These are phyloP conservation scores for Drosophila nigromelanica DNA, from an alignment of 1,140 invertebrate species.

Conservation along the genomic window DNA sequence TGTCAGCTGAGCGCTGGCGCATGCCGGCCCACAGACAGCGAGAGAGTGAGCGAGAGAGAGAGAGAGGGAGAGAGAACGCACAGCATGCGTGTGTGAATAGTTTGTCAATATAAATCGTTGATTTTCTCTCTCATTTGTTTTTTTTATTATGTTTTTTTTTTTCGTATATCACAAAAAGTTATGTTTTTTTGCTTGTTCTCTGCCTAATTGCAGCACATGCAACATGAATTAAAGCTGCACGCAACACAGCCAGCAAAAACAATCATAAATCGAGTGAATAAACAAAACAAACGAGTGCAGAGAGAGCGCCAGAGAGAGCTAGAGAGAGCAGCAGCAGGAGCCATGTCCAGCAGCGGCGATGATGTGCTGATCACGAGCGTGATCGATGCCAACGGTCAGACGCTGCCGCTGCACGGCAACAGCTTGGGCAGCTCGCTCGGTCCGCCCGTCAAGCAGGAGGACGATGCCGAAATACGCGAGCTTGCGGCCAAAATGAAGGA, in stretches of 20 bases:
- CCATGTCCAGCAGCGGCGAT: slow-evolving; percentile 58
- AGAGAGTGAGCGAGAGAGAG: slow-evolving; percentile 2
- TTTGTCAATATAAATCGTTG: slow-evolving; percentile 15
- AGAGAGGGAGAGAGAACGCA: slow-evolving; percentile 17
- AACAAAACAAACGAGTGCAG: slow-evolving; percentile 13
- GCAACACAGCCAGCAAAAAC: background rate
- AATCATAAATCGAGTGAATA: slow-evolving; percentile 1
- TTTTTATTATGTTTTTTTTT: slow-evolving; percentile 2
- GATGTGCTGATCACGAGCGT: slow-evolving; percentile 77
- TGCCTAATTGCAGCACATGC: slow-evolving; percentile 26
- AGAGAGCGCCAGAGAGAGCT: slow-evolving; percentile 6
- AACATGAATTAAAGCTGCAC: slow-evolving; percentile 38
- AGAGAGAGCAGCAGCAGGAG: slow-evolving; percentile 2
- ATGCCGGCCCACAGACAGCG: slow-evolving; percentile 26
- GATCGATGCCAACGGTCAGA: slow-evolving; percentile 74
- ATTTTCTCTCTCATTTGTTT: slow-evolving; percentile 17
- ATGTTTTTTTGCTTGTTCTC: slow-evolving; percentile 2
- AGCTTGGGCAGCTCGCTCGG: slow-evolving; percentile 60
- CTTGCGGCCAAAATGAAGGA: slow-evolving; percentile 94
- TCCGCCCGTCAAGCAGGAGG: slow-evolving; percentile 90
- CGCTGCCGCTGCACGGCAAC: slow-evolving; percentile 70
- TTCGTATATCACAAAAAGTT: slow-evolving; percentile 21
- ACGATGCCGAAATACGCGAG: slow-evolving; percentile 94
- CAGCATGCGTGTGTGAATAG: slow-evolving; percentile 8
- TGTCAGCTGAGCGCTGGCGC: slow-evolving; percentile 36